Evolutionary conservation across 2,888 invertebrate species (phyloP), one percentile per base, ranked within the genome.

Genomic region (Epirrhoe tristata): DNA sequence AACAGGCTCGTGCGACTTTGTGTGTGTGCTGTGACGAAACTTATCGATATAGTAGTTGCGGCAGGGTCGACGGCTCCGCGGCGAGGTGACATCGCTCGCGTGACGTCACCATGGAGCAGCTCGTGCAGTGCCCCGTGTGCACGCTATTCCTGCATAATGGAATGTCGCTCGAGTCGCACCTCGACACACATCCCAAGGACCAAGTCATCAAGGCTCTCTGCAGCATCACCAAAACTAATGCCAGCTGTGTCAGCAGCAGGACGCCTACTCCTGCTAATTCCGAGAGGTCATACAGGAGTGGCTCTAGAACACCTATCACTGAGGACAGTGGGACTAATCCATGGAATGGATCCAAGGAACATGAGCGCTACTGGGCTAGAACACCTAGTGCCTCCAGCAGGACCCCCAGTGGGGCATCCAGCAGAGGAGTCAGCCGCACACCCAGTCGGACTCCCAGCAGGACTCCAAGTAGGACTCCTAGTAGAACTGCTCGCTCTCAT

Each of bases 121-220:
- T 87, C 63, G 85, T 95, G 77, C 95, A 95, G 85, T 98, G 97
- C 87, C 97, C 97, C 62, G 97, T 97, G 74, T 98, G 97, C 90
- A 97, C 97, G 48, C 93, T 97, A 71, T 97, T 95, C 87, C 93
- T 98, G 75, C 95, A 97, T 76, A 96, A 96, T 90, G 97, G 97
- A 65, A 97, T 97, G 93, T 95, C 96, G 67, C 91, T 97, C 76
- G 96, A 97, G 84, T 95, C 95, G 73, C 97, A 97, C 86, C 94
- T 98, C 86, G 96, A 97, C 82, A 97, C 97, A 32, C 97, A 97
- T 93, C 97, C 97, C 51, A 97, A 97, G 87, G 97, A 97, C 78
- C 97, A 97, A 89, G 97, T 98, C 58, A 97, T 97, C 77, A 97
- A 96, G 85, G 97, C 97, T 31, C 91, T 98, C 71, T 95, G 93